phyloP scores from a whole-genome alignment of 1,140 invertebrate species.

The Homarus americanus region DNA sequence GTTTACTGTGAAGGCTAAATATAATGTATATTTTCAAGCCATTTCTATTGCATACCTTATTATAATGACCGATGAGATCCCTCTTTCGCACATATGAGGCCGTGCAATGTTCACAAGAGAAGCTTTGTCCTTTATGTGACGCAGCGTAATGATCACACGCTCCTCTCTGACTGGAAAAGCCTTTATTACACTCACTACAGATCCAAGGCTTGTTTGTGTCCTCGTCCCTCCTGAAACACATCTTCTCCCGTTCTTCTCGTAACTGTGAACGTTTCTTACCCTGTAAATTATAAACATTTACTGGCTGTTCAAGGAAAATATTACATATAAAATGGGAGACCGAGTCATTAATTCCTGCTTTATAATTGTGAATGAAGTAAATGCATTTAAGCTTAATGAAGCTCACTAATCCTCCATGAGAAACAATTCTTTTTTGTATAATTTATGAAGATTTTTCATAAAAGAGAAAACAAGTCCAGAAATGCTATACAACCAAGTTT shows the following conservation, averaged over 20 bases:
- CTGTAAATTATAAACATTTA: constrained; percentile 17
- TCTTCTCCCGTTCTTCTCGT: constrained; percentile 46
- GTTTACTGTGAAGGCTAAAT: no score
- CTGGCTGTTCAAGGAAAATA: no score
- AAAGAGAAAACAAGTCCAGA: no score
- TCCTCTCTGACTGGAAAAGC: constrained; percentile 51
- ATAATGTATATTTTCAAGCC: background rate
- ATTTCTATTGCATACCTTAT: constrained; percentile 28
- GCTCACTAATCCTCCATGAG: no score
- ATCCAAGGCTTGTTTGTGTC: constrained; percentile 24
- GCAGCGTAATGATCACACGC: constrained; percentile 64
- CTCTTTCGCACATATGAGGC: constrained; percentile 61
- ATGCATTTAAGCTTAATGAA: no score
- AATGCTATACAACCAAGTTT: no score
- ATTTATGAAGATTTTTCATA: no score
- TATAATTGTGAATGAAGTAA: no score
- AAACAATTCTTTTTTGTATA: no score
- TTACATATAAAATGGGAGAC: no score
- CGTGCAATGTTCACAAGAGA: constrained; percentile 45
- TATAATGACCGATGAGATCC: constrained; percentile 63
- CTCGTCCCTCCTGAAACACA: constrained; percentile 23
- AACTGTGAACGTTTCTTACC: constrained; percentile 36
- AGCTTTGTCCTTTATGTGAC: constrained; percentile 45
- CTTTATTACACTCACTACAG: constrained; percentile 48
- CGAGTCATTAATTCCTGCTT: no score